Base-by-base conservation (phyloP, 64 coral and sea anemone species). In the Pocillopora damicornis region DNA sequence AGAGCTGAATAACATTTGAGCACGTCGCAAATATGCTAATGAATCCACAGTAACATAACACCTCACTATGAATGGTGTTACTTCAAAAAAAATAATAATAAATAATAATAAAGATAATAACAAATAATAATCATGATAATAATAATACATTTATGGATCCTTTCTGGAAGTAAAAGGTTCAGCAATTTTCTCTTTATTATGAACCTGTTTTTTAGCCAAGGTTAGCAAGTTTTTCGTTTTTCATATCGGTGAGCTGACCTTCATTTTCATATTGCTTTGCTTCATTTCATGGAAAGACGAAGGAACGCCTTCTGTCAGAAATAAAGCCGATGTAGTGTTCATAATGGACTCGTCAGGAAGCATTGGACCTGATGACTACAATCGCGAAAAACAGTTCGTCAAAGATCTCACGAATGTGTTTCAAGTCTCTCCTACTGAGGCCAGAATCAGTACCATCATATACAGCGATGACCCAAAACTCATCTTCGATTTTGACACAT, bases 291-390 rank as follows among this genome's bases (percentile, higher is more conserved):
- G 61, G 75, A 30, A 14, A 57, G 87, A 59, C 42, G 77, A 22
- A 59, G 62, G 1, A 20, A 88, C 12, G 15, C 86, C 73, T n/a
- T 75, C 61, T 74, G 91, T 90, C 45, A 97, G 77, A 82, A 93
- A 58, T 23, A 92, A 97, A 67, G 94, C 88, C 34, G 94, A 97
- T 38, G 74, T 97, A 1, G 91, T 90, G 6, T 97, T 97, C 58
- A 75, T 97, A 17, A 97, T 97, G 94, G 94, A 97, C 15, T 93
- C 94, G 14, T 97, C 94, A 14, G 71, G 76, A 23, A 97, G 94
- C 15, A 97, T 97, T 76, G 91, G 94, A 5, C 76, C 57, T 10
- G 59, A 45, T 17, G 94, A 97, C 61, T 97, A 90, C 79, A 90
- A 90, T 5, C 89, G 89, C 35, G 94, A 97, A 61, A 97, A 97